Evolutionary conservation across 2,888 invertebrate species (phyloP).

Genomic region (Apantesis nais): DNA sequence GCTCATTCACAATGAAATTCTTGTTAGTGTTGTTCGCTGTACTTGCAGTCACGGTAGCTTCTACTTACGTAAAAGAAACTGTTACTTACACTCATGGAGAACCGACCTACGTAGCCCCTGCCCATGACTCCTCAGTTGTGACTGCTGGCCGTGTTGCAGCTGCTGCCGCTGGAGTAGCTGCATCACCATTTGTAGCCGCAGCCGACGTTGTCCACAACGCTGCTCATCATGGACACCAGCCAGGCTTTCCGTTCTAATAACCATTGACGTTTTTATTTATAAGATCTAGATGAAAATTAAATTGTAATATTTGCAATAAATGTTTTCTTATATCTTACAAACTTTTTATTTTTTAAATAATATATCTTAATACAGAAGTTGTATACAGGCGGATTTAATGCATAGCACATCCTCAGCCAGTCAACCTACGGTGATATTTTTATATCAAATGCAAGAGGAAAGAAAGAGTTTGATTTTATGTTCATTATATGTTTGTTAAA

Average conservation of each 20-base stretch:
- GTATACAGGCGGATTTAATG: too few relatives aligned
- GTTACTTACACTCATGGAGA: slow-evolving; percentile 42
- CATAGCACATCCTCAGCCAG: too few relatives aligned
- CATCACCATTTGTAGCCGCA: not conserved
- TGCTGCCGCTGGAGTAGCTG: not conserved
- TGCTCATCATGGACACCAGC: not conserved
- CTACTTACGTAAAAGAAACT: slow-evolving; percentile 56
- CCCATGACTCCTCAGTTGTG: slow-evolving; percentile 44
- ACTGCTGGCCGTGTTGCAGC: slow-evolving; percentile 47
- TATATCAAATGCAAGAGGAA: too few relatives aligned
- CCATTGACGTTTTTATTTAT: not conserved
- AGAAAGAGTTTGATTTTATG: too few relatives aligned
- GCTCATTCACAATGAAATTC: slow-evolving; percentile 72
- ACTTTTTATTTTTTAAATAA: too few relatives aligned
- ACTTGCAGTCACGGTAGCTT: slow-evolving; percentile 58
- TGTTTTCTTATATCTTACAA: not conserved
- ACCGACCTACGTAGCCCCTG: not conserved
- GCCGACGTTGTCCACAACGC: not conserved
- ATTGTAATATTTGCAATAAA: not conserved
- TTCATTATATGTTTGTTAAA: too few relatives aligned
- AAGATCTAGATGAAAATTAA: not conserved
- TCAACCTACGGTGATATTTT: too few relatives aligned
- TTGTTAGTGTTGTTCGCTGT: slow-evolving; percentile 76
- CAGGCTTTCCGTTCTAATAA: not conserved
- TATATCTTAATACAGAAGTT: too few relatives aligned